Evolutionary conservation across 2,888 invertebrate species (phyloP), one percentile per base, ranked within the genome.

Genomic region (Hirtodrosophila duncani): DNA sequence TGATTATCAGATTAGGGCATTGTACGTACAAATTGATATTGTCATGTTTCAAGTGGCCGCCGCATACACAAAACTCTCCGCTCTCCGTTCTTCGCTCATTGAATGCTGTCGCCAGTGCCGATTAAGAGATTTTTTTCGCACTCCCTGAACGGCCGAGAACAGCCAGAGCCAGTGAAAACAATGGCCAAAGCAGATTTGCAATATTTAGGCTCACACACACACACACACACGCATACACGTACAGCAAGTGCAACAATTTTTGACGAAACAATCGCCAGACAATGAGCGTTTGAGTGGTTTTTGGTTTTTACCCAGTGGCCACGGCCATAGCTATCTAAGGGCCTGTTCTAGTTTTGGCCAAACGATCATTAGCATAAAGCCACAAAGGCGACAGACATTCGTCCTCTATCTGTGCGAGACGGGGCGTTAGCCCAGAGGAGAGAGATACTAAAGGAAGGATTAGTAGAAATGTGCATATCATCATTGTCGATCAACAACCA

Each of bases 11-110:
- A 85, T 86, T 86, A 83, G 77, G 67, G 79, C 81, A 86, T 85
- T 85, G 86, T 85, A 79, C 67, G 80, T 74, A 86, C 85, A 85
- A 85, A 86, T 86, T 86, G 86, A 84, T 85, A 84, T 83, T 82
- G 84, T 84, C 83, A 85, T 83, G 82, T 84, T 84, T 86, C 85
- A 86, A 86, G 84, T 85, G 83, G 83, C 63, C 58, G 39, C 10
- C 14, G 33, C n/a, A n/a, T n/a, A n/a, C n/a, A n/a, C n/a, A n/a
- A n/a, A n/a, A n/a, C 31, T 26, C 10, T 18, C 23, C 17, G 33
- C 31, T 33, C n/a, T n/a, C n/a, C n/a, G n/a, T n/a, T n/a, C n/a
- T n/a, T n/a, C n/a, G 70, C 69, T 63, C 65, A 64, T 62, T 75
- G 75, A 75, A 69, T 75, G 68, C 75, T 79, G 77, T 82, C 81